A percentile compares a stretch with the other conserved stretches of the same genome.
These are phyloP conservation scores for Nanger granti DNA, from an alignment of 2,113 vertebrate species.

Conservation along the genomic window DNA sequence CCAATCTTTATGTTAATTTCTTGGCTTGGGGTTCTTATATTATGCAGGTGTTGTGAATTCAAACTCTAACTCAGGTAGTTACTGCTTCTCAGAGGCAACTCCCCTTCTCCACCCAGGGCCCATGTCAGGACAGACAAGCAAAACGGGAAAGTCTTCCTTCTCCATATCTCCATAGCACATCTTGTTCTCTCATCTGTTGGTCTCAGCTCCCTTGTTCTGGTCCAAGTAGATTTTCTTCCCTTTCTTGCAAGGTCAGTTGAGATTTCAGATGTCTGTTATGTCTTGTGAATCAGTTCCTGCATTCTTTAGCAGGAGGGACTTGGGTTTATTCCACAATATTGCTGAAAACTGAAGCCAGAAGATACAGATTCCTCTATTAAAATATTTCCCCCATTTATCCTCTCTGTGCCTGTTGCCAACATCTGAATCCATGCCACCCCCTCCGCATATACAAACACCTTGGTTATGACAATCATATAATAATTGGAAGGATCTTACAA, in stretches of 20 bases:
- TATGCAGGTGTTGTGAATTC: not conserved
- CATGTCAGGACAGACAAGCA: not conserved
- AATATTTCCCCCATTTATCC: constrained; percentile 1
- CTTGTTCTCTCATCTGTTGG: not conserved
- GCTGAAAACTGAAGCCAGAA: constrained; percentile 18
- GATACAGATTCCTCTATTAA: not conserved
- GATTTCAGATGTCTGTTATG: not conserved
- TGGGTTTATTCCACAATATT: not conserved
- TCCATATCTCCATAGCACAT: not conserved
- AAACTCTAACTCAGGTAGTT: not conserved
- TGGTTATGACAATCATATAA: not conserved
- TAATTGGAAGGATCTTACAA: not conserved
- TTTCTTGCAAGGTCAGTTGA: constrained; percentile 20
- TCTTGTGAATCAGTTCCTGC: not conserved
- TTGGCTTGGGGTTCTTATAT: not conserved
- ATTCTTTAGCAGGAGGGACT: not conserved
- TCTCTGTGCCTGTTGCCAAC: not conserved
- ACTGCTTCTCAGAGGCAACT: not conserved
- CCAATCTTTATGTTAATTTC: not conserved
- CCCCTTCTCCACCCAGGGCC: not conserved
- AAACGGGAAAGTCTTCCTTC: not conserved
- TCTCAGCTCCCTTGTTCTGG: not conserved
- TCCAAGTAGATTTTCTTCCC: not conserved
- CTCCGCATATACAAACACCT: not conserved
- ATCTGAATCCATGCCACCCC: not conserved